A percentile compares a stretch with the other conserved stretches of the same genome.
These are phyloP conservation scores for Protonemura montana DNA, from an alignment of 2,888 invertebrate species.

Conservation along the genomic window DNA sequence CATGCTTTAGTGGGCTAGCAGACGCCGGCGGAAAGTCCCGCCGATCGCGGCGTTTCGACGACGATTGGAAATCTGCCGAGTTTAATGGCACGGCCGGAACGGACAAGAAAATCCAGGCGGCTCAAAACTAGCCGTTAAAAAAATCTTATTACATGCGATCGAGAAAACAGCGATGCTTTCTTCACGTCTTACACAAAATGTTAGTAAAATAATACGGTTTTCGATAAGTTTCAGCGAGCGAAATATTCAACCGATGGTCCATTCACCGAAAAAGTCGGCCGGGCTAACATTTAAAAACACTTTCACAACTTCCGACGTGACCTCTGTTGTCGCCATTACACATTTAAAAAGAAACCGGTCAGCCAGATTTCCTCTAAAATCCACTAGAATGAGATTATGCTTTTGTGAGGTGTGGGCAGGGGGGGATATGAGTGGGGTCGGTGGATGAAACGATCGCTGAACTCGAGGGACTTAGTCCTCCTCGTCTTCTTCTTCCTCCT, in stretches of 20 bases:
- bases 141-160: background rate
- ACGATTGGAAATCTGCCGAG: background rate
- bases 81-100: background rate
- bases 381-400: no score
- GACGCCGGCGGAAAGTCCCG: background rate
- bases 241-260: no score
- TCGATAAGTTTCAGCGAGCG: background rate
- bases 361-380: no score
- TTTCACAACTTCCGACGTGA: background rate
- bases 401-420: no score
- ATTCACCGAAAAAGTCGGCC: no score
- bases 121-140: background rate
- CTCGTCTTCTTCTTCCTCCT: conserved; percentile 59
- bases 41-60: no score
- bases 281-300: background rate
- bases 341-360: no score
- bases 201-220: conserved; percentile 3
- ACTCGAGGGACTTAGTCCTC: conserved; percentile 52
- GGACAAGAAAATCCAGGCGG: background rate
- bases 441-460: background rate
- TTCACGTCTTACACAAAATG: background rate
- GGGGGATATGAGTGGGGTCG: no score
- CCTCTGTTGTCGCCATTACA: background rate
- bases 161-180: background rate
- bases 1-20: background rate